Evolutionary conservation across 2,113 vertebrate species (phyloP).

Genomic region (Perca schrenkii): DNA sequence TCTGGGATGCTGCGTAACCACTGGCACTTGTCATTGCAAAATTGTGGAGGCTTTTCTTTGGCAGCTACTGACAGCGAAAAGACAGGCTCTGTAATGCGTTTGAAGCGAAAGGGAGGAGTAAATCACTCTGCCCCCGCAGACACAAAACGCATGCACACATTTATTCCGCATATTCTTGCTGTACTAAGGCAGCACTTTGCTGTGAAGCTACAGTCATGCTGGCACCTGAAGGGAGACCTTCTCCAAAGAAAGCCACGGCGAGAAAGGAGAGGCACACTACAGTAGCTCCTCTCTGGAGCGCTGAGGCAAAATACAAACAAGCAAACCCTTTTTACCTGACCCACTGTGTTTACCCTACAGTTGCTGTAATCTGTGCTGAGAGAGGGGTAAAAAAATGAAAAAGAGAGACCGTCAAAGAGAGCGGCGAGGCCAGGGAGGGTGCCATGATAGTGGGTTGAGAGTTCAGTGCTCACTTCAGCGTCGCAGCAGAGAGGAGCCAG

Average conservation of each 20-base stretch:
- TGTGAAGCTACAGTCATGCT: conserved; percentile 16
- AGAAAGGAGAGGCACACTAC: neutral
- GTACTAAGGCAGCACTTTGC: conserved; percentile 18
- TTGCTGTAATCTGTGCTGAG: conserved; percentile 1
- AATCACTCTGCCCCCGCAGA: conserved; percentile 26
- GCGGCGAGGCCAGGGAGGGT: neutral
- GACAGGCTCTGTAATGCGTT: conserved; percentile 40
- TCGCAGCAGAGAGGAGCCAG: conserved; percentile 37
- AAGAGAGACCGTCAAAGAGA: conserved; percentile 1
- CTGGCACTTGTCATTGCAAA: conserved; percentile 48
- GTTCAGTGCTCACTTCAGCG: conserved; percentile 60
- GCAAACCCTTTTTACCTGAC: conserved; percentile 28
- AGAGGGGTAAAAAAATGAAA: neutral
- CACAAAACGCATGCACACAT: conserved; percentile 18
- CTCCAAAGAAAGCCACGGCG: conserved; percentile 5
- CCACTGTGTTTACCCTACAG: conserved; percentile 27
- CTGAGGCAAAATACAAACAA: conserved; percentile 43
- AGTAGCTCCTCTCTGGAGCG: conserved; percentile 25
- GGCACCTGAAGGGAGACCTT: conserved; percentile 15
- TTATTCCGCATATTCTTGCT: conserved; percentile 37
- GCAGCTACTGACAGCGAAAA: conserved; percentile 32
- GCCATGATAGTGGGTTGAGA: conserved; percentile 46
- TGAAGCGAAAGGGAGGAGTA: conserved; percentile 27
- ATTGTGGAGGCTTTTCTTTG: conserved; percentile 36
- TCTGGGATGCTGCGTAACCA: conserved; percentile 21